Base-by-base conservation (phyloP, 2,888 invertebrate genomes). In the Pristionchus maxplancki region DNA sequence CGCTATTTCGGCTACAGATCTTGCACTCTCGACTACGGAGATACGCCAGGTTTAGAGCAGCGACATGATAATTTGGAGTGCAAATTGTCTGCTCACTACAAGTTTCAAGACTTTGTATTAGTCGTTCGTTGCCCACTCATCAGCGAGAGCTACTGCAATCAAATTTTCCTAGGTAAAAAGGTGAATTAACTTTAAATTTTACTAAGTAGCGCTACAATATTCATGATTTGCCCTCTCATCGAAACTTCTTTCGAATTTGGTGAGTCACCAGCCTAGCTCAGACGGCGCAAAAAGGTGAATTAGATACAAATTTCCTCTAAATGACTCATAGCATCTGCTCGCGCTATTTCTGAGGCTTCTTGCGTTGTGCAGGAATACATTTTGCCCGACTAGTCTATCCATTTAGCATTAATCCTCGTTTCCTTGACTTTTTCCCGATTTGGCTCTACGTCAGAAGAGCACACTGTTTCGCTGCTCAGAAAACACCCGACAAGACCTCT, bases 381-480 rank as follows among this genome's bases (percentile, higher is more conserved):
- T n/a, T 50, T 4, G n/a, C 6, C 58, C 24, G 58, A 20, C 24
- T 24, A 58, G 58, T 64, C 64, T n/a, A 5, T n/a, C 64, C 28
- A 64, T 64, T 64, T 24, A 6, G 8, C 44, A 34, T 34, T 31
- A 37, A 11, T 11, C 8, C 15, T 34, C 15, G 15, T n/a, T n/a
- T n/a, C n/a, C n/a, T n/a, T n/a, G n/a, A n/a, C n/a, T n/a, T n/a
- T n/a, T n/a, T n/a, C 31, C n/a, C 8, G n/a, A n/a, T 58, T 58
- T n/a, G 24, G 1, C n/a, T n/a, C 58, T n/a, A 58, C 58, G 24
- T 40, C 34, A 71, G 17, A 17, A 9, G 5, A 6, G 8, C 44
- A 13, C 15, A 28, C 71, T 71, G 34, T 71, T 40, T 91, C 90
- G 9, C 89, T 24, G 82, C 89, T 89, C 37, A 89, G 11, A 53